phyloP scores from a whole-genome alignment of 2,113 vertebrate species.

The Saimiri boliviensis region DNA sequence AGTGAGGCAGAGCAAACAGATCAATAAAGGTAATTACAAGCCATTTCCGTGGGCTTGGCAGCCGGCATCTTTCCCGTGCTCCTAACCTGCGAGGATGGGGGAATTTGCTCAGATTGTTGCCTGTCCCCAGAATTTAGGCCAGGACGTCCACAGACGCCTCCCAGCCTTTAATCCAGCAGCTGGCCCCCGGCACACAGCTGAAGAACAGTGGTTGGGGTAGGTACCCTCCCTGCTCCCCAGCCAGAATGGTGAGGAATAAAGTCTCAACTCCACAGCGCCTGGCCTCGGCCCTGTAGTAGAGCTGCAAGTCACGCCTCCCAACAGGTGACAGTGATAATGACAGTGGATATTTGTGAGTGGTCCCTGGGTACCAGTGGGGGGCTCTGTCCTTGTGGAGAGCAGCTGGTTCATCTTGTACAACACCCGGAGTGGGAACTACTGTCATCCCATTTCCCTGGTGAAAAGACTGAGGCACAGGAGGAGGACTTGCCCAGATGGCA shows the following conservation, averaged over 20 bases:
- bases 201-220: no score
- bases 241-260: not conserved
- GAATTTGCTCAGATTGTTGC: not conserved
- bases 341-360: rapidly evolving
- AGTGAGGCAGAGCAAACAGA: not conserved
- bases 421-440: rapidly evolving
- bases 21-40: not conserved
- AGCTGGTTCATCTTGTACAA: rapidly evolving
- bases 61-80: not conserved
- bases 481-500: not conserved
- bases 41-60: rapidly evolving
- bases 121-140: not conserved
- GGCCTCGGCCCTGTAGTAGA: rapidly evolving
- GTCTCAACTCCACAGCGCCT: rapidly evolving
- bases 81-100: not conserved
- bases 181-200: rapidly evolving
- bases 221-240: no score
- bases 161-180: rapidly evolving
- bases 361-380: rapidly evolving
- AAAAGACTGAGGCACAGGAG: not conserved
- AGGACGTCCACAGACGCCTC: not conserved
- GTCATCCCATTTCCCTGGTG: no score
- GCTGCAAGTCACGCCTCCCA: rapidly evolving
- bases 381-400: not conserved
- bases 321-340: rapidly evolving